Evolutionary conservation across 2,888 invertebrate species (phyloP), one percentile per base, ranked within the genome.

Genomic region (Hoplodrina blanda): DNA sequence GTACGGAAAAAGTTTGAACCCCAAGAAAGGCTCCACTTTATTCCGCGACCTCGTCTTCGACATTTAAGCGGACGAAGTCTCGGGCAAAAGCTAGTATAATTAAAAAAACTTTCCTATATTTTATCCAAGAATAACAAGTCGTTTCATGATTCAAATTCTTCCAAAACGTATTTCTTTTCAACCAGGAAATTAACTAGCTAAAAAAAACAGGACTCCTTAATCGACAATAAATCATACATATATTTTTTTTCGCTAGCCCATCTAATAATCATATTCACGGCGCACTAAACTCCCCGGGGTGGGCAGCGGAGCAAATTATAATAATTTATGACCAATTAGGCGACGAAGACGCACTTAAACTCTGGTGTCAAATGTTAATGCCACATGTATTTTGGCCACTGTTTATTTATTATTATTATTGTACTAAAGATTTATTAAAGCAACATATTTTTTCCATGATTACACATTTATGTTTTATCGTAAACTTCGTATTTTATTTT

Each of bases 241-340:
- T 78, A 78, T 83, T 83, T 86, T 88, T 86, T 87, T 85, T 86
- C 85, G 86, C 82, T 82, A 87, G 79, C 76, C 81, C 76, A 73
- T 85, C 83, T 86, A 85, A 90, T 89, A 88, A 86, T 88, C 87
- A 88, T 85, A 89, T 89, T 87, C 88, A 84, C 84, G 85, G 83
- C 77, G 81, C 83, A 84, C 82, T 86, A 83, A 88, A 85, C 82
- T 76, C 78, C 75, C 79, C 81, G 81, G 89, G 91, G 90, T 91
- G 87, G 87, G 90, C 88, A 89, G 86, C 83, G 77, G 84, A 89
- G 89, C 91, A 88, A 90, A 93, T 93, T 92, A 93, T 91, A 79
- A 90, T 93, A 93, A 93, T 93, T 93, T 93, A 93, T 83, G 87
- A 87, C 91, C 93, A 93, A 93, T 93, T 93, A 93, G 88, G 81